These are phyloP conservation scores for Caenorhabditis becei DNA, from an alignment of 2,888 invertebrate species.

Conservation along the genomic window DNA sequence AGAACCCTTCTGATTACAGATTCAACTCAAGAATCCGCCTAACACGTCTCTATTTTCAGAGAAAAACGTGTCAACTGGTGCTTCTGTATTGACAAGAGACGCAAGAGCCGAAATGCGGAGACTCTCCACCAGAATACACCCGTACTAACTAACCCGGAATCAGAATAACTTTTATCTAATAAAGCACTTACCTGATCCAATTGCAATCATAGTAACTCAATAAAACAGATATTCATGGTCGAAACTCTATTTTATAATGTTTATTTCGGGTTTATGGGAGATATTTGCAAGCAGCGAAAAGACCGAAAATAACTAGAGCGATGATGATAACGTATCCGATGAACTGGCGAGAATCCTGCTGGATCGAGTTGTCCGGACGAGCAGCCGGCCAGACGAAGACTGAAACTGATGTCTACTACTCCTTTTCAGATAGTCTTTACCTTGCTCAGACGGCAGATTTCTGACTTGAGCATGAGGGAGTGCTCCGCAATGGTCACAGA, in stretches of 20 bases:
- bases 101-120: slow-evolving; percentile 20
- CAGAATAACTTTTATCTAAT: too few relatives aligned
- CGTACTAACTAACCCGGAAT: neutral
- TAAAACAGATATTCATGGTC: too few relatives aligned
- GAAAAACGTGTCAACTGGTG: slow-evolving; percentile 31
- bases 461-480: slow-evolving; percentile 41
- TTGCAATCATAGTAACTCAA: too few relatives aligned
- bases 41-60: slow-evolving; percentile 14
- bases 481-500: slow-evolving; percentile 61
- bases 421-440: neutral
- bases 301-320: slow-evolving; percentile 69
- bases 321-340: slow-evolving; percentile 71
- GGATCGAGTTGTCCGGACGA: slow-evolving; percentile 68
- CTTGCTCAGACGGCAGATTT: slow-evolving; percentile 44
- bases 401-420: slow-evolving; percentile 15
- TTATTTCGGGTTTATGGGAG: slow-evolving; percentile 54
- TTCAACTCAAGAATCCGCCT: neutral
- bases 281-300: slow-evolving; percentile 72
- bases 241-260: too few relatives aligned
- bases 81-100: slow-evolving; percentile 23
- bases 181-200: too few relatives aligned
- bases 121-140: slow-evolving; percentile 19
- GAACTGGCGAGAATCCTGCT: slow-evolving; percentile 68
- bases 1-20: neutral
- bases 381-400: slow-evolving; percentile 71